Evolutionary conservation across 1,140 invertebrate species (phyloP).

Genomic region (Zaprionus davidi): DNA sequence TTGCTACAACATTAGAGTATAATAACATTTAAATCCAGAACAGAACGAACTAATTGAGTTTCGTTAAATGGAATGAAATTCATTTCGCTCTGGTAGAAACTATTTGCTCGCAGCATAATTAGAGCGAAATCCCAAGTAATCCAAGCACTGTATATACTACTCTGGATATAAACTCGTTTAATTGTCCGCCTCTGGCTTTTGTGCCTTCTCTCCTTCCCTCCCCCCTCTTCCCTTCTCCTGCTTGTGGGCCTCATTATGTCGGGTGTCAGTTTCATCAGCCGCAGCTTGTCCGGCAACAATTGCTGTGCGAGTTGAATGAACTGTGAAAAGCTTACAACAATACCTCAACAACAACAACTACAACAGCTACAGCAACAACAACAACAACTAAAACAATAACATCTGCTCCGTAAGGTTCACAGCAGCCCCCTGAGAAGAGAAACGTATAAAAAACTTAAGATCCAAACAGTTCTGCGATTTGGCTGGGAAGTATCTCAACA

Average conservation of each 20-base stretch:
- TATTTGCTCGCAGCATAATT: constrained; percentile 13
- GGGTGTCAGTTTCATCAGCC: constrained; percentile 40
- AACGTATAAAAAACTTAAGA: not conserved
- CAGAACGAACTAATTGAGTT: not conserved
- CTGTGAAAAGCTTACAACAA: constrained; percentile 34
- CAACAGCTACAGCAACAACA: constrained; percentile 11
- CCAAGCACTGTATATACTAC: not conserved
- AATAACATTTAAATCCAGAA: not conserved
- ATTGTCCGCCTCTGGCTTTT: not conserved
- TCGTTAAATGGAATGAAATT: not conserved
- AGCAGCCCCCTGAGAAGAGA: constrained; percentile 14
- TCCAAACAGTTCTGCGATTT: constrained; percentile 38
- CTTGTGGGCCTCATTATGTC: not conserved
- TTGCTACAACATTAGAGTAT: not conserved
- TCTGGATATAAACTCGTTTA: constrained; percentile 4
- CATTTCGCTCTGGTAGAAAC: not conserved
- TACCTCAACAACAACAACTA: not conserved
- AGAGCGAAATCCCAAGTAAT: constrained; percentile 5
- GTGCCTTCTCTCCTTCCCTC: not conserved
- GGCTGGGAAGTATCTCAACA: constrained; percentile 39
- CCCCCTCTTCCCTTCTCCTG: not conserved
- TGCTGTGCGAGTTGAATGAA: constrained; percentile 65
- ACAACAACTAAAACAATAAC: constrained; percentile 25
- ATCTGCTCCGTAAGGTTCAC: constrained; percentile 30
- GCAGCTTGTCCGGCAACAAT: constrained; percentile 43